Evolutionary conservation across 2,888 invertebrate genomes (phyloP), one percentile per base, ranked within the genome.

Genomic region (Cybosia mesomella): DNA sequence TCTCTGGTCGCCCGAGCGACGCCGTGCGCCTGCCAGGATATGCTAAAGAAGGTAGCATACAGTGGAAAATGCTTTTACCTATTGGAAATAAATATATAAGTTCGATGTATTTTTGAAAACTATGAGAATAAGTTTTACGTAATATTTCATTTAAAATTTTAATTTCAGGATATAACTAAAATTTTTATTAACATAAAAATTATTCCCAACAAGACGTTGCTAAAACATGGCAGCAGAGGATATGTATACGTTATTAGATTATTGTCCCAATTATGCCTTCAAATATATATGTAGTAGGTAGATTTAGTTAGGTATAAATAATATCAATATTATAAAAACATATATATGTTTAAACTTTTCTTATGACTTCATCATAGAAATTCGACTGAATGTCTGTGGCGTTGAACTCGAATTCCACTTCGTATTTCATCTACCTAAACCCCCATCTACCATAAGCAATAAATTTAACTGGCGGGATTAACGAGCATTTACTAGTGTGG

Each of bases 1-100:
- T 92, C 93, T 87, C 91, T 89, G 91, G 88, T 86, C 92, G 91
- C 89, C 90, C 86, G 83, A 86, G 89, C 87, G 92, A 90, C 92
- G 92, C 89, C 89, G 79, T 24, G 60, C 36, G 82, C 82, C 86
- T 83, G 84, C 84, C 85, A 75, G 70, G 79, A 65, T 70, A 73
- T 83, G 76, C 83, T 80, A 86, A 86, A 85, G 80, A 80, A 28
- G 89, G 71, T 85, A 57, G 2, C 59, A n/a, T 34, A 71, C 28
- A 68, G 49, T 86, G 86, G 91, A 90, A 63, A 21, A 43, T 39
- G 82, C 83, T 83, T 86, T 58, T 77, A 21, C 21, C 28, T 7
- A 13, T 15, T 18, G 3, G 28, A 13, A 57, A 39, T 4, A 49
- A 8, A 49, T 18, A n/a, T 9, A 49, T 43, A 43, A n/a, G 9